Base-by-base conservation (phyloP, 2,113 vertebrate genomes). In the Turnix velox region DNA sequence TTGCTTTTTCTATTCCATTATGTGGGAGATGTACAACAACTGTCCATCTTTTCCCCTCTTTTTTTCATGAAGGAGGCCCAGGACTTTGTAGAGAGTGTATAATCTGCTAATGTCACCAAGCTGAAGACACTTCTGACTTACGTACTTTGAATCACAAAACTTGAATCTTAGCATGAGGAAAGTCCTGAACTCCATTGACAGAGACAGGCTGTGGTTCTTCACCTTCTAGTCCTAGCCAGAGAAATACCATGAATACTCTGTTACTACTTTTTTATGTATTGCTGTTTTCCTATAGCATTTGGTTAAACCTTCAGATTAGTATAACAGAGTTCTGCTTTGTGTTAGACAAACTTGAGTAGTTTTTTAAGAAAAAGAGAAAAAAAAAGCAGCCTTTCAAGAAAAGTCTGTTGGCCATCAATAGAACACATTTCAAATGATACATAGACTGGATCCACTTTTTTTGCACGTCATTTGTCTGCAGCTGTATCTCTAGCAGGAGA, bases 1-100 rank as follows among this genome's bases (percentile, higher is more conserved):
- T 31, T 48, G 23, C 19, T 66, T 45, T 35, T 62, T 22, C 30
- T n/a, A 6, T 73, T 72, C 27, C 16, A 14, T 58, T 42, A 14
- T 15, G n/a, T 0, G 3, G 35, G 8, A 9, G 35, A 37, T 1
- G 17, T 20, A 27, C 46, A 55, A 27, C 7, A 45, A 35, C 1
- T 4, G 22, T 4, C 31, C 6, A 14, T 5, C 12, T 27, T 24
- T 40, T n/a, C 62, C 8, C 37, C 65, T 24, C 43, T 39, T 31
- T 4, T 3, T 51, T 84, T 68, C 43, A 45, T 9, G 25, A 18
- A 35, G 37, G 18, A 63, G 7, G 20, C 39, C 4, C 8, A 67
- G 40, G 28, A 10, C 14, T 35, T 12, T 31, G 18, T 61, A 45
- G 45, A 31, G 84, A 31, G 20, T 3, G 19, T 10, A 33, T 11